A percentile compares a stretch with the other conserved stretches of the same genome.
phyloP scores from a whole-genome alignment of 2,797 vertebrate genomes.

The Austrolebias charrua region DNA sequence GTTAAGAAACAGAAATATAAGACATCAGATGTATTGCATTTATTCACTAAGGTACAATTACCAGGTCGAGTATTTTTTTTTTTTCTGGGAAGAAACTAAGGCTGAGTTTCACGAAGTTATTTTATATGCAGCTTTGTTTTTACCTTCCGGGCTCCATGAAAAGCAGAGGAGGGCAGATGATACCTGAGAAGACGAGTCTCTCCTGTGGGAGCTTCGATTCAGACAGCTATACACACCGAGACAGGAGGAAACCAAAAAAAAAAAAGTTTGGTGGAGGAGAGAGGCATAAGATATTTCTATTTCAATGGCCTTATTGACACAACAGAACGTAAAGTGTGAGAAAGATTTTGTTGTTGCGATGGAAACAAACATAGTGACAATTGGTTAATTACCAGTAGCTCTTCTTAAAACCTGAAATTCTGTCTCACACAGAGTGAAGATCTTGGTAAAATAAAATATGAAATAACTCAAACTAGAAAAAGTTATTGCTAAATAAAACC shows the following conservation, averaged over 20 bases:
- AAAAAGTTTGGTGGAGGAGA: not conserved
- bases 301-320: conserved; percentile 2
- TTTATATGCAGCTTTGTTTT: conserved; percentile 6
- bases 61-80: not conserved
- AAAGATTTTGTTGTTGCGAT: not conserved
- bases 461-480: not conserved
- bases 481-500: not conserved
- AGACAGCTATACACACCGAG: conserved; percentile 1
- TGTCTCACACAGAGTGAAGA: not conserved
- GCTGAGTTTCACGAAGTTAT: not conserved
- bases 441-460: not conserved
- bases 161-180: not conserved
- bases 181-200: conserved; percentile 13
- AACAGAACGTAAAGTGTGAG: conserved; percentile 5
- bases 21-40: not conserved
- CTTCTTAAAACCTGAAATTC: not conserved
- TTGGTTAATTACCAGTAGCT: not conserved
- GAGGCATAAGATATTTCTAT: conserved; percentile 13
- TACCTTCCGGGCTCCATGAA: conserved; percentile 2
- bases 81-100: conserved; percentile 2
- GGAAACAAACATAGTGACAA: not conserved
- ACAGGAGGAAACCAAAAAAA: conserved; percentile 1
- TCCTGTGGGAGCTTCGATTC: conserved; percentile 8
- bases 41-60: not conserved
- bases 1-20: not conserved